phyloP scores from a whole-genome alignment of 2,113 vertebrate genomes.

The Anarhynchus alexandrinus region DNA sequence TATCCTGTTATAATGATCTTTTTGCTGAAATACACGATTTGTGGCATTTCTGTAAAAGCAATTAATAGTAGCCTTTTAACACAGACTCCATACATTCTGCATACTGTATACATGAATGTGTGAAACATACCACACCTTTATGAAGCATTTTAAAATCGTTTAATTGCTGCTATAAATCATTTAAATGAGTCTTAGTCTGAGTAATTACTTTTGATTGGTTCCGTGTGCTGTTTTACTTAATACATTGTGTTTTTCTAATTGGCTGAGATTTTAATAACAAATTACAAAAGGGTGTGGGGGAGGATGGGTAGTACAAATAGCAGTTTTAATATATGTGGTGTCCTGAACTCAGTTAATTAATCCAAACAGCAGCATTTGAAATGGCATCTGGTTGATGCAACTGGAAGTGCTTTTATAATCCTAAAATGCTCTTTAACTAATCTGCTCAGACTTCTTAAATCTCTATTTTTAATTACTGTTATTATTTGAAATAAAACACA shows the following conservation, averaged over 20 bases:
- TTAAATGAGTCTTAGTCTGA: slow-evolving; percentile 16
- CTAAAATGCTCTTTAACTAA: slow-evolving; percentile 53
- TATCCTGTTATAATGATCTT: not conserved
- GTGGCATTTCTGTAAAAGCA: slow-evolving; percentile 1
- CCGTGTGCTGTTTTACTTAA: slow-evolving; percentile 28
- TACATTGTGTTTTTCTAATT: slow-evolving; percentile 45
- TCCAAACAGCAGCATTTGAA: slow-evolving; percentile 37
- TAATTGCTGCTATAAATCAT: slow-evolving; percentile 44
- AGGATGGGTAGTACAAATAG: not conserved
- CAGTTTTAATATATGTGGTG: slow-evolving; percentile 26
- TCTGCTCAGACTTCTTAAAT: slow-evolving; percentile 21
- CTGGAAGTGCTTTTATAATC: slow-evolving; percentile 40
- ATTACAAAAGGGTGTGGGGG: not conserved
- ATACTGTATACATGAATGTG: not conserved
- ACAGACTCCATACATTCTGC: not conserved
- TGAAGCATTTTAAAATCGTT: not conserved
- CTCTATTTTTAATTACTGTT: slow-evolving; percentile 46
- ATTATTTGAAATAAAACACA: slow-evolving; percentile 33
- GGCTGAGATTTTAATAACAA: slow-evolving; percentile 39
- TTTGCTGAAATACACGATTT: not conserved
- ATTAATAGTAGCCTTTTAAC: slow-evolving; percentile 6
- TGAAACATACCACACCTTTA: slow-evolving; percentile 11
- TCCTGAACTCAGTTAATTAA: slow-evolving; percentile 58
- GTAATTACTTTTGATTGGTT: slow-evolving; percentile 54
- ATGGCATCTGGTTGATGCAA: slow-evolving; percentile 51